These are phyloP conservation scores for Cataglyphis hispanica DNA, from an alignment of 1,140 invertebrate genomes.

Conservation along the genomic window DNA sequence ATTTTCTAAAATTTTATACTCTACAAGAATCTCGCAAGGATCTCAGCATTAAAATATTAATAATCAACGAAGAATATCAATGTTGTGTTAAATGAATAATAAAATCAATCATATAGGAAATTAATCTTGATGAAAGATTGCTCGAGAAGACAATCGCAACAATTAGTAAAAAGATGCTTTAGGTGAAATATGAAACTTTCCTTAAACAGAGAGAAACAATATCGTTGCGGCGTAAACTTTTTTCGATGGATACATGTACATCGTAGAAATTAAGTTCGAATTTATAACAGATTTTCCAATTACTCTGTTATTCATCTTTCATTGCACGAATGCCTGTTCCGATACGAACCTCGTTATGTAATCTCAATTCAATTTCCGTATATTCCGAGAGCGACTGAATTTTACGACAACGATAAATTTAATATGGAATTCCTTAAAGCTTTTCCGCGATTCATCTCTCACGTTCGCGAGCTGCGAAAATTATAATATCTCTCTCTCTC, in stretches of 20 bases:
- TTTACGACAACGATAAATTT: slow-evolving; percentile 34
- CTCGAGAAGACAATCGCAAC: slow-evolving; percentile 19
- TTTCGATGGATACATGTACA: slow-evolving; percentile 20
- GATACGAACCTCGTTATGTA: slow-evolving; percentile 26
- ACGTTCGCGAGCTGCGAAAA: slow-evolving; percentile 22
- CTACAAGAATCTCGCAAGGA: too few species aligned
- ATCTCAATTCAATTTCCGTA: slow-evolving; percentile 43
- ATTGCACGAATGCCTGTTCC: not conserved
- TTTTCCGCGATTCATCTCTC: slow-evolving; percentile 19
- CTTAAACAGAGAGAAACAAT: slow-evolving; percentile 22
- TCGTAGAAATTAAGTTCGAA: slow-evolving; percentile 38
- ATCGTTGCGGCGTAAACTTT: not conserved
- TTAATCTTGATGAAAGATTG: slow-evolving; percentile 46
- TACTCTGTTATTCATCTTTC: slow-evolving; percentile 38
- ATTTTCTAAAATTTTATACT: too few species aligned
- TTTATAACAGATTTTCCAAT: slow-evolving; percentile 51
- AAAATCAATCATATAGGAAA: slow-evolving; percentile 30
- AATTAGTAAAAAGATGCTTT: not conserved
- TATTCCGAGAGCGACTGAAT: not conserved
- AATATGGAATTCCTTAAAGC: slow-evolving; percentile 28
- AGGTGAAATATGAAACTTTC: slow-evolving; percentile 49
- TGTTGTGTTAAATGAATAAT: slow-evolving; percentile 29
- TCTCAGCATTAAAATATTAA: too few species aligned
- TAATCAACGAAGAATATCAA: not conserved
- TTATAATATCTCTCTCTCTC: slow-evolving; percentile 11